phyloP scores from a whole-genome alignment of 2,888 invertebrate species.

The Byasa hedistus region DNA sequence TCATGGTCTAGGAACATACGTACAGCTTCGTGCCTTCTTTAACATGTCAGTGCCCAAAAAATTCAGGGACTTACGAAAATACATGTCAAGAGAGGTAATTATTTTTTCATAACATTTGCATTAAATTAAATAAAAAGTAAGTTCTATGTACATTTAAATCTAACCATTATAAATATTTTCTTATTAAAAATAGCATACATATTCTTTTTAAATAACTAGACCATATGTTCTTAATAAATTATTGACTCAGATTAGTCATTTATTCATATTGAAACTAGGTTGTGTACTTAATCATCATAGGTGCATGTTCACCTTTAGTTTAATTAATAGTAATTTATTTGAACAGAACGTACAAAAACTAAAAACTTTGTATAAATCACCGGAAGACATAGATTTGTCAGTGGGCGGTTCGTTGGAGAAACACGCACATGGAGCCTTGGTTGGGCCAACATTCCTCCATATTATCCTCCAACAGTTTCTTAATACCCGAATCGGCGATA shows the following conservation, averaged over 20 bases:
- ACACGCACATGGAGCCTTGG: conserved; percentile 82
- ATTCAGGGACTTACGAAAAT: conserved; percentile 34
- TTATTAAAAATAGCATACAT: too few species aligned
- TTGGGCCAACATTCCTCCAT: conserved; percentile 89
- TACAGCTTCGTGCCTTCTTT: conserved; percentile 26
- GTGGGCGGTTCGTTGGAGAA: conserved; percentile 87
- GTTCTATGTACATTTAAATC: too few species aligned
- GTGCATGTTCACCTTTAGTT: background rate
- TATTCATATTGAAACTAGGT: too few species aligned
- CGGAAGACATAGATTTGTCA: conserved; percentile 88
- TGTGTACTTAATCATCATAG: background rate
- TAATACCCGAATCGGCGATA: conserved; percentile 86
- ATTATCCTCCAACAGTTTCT: conserved; percentile 88
- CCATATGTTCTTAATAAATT: too few species aligned
- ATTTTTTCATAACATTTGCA: background rate
- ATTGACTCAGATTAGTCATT: too few species aligned
- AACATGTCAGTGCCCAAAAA: conserved; percentile 31
- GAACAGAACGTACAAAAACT: conserved; percentile 35
- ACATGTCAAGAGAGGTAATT: conserved; percentile 34
- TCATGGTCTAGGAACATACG: conserved; percentile 36
- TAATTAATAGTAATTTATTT: conserved; percentile 6
- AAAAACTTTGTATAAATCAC: conserved; percentile 76
- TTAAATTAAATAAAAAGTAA: too few species aligned
- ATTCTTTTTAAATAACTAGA: too few species aligned
- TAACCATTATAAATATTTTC: too few species aligned